Base-by-base conservation (phyloP, 2,888 invertebrate genomes). In the Escarpia spicata region DNA sequence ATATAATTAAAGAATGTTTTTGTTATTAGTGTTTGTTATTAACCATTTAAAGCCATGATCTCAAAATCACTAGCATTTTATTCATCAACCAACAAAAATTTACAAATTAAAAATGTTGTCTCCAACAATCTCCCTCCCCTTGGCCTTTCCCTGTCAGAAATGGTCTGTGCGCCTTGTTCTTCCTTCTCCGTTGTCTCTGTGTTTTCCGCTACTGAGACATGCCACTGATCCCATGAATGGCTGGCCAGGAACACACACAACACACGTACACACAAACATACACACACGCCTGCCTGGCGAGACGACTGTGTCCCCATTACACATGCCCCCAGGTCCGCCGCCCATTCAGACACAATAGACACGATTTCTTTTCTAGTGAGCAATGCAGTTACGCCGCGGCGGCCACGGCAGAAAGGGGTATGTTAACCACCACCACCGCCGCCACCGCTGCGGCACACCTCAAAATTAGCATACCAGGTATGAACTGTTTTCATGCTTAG, bases 361-460 rank as follows among this genome's bases (percentile, higher is more conserved):
- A 75, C 75, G 75, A 75, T 75, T 75, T 75, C 75, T 75, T 75
- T 75, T 75, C 75, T 75, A 75, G 75, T 75, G 75, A 75, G 75
- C 75, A 75, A 26, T 75, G 75, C 75, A 19, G n/a, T 75, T 75
- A 75, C 75, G n/a, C 75, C 12, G 75, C 75, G 2, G 2, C 75
- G 26, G 19, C 75, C 60, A 4, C 26, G 75, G 75, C 75, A 75
- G 75, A 75, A 75, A 75, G 75, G 75, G 75, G 75, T 75, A 75
- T 75, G 75, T 75, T 75, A 75, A 26, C 75, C n/a, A n/a, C 75
- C 52, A 12, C 26, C 19, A 1, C 60, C n/a, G 75, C 75, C 26
- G 26, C 75, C 75, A n/a, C n/a, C 75, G 6, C 75, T n/a, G 75
- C 75, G 75, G 75, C 75, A 75, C 75, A 75, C 75, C 75, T 75